Base-by-base conservation (phyloP, 2,888 invertebrate species). In the Cephus rjabovi region DNA sequence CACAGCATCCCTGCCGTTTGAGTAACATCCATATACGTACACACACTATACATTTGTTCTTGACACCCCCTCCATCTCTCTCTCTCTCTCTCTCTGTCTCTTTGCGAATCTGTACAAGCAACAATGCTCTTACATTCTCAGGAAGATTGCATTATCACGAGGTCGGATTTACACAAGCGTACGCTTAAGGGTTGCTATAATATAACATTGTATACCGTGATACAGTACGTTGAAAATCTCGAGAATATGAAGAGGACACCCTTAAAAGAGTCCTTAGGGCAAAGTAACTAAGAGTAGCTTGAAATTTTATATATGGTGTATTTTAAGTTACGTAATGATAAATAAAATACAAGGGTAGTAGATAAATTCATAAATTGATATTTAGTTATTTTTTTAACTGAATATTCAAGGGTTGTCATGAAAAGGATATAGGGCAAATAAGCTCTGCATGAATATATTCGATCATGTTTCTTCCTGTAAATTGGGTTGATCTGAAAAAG, bases 11-110 rank as follows among this genome's bases (percentile, higher is more conserved):
- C n/a, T 15, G 30, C 23, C 69, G 23, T 76, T 37, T 73, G 73
- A 23, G 23, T 23, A 56, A 56, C 9, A 23, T 23, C 40, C 23
- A 23, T 23, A 23, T 23, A 56, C 23, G 56, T 56, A 23, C 56
- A 23, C 56, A 56, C 2, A 9, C 15, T 56, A 56, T 56, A 34
- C 69, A 73, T 71, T 75, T 75, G 73, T 68, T 76, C 40, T 73
- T 73, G 37, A 68, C 1, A 23, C 9, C 70, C 69, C n/a, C 15
- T 37, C 12, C n/a, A 40, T 56, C 69, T 37, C 68, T 34, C 34
- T 34, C 2, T 78, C 73, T 37, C 68, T n/a, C 34, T 34, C 69
- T 74, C 34, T 40, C 34, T 34, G 1, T 78, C 69, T 34, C 40
- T 40, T 70, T 23, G 56, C 56, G 9, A 56, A 56, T 56, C 23